These are phyloP conservation scores for Pardalotus punctatus DNA, from an alignment of 2,113 vertebrate species.

Conservation along the genomic window DNA sequence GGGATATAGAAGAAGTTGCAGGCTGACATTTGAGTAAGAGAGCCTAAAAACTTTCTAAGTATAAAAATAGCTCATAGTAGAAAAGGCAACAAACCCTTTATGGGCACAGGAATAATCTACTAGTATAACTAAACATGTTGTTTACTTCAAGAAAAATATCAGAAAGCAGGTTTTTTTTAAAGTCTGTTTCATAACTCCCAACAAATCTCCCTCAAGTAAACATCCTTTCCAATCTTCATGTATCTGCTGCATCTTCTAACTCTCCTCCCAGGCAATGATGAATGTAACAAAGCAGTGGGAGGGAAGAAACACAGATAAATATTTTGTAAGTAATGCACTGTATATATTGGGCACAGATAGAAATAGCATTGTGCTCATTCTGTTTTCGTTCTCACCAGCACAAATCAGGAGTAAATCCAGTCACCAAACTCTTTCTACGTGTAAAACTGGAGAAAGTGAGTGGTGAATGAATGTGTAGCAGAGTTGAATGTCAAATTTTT, in stretches of 20 bases:
- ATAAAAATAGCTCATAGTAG: background rate
- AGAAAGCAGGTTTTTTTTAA: background rate
- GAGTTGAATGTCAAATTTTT: background rate
- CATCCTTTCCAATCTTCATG: background rate
- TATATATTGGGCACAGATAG: background rate
- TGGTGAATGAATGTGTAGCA: background rate
- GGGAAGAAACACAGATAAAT: slow-evolving; percentile 42
- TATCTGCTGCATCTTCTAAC: background rate
- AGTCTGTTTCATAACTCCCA: background rate
- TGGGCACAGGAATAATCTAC: background rate
- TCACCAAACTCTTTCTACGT: background rate
- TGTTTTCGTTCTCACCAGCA: background rate
- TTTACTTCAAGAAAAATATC: slow-evolving; percentile 14
- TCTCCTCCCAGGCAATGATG: background rate
- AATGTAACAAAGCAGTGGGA: slow-evolving; percentile 27
- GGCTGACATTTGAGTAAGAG: background rate
- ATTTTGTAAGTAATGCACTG: slow-evolving; percentile 29
- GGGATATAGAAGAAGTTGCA: background rate
- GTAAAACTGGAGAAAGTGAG: slow-evolving; percentile 38
- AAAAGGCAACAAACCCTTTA: background rate
- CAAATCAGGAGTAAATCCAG: slow-evolving; percentile 4
- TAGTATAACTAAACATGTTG: background rate
- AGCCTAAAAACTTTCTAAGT: background rate
- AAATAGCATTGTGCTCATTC: slow-evolving; percentile 10
- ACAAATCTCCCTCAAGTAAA: slow-evolving; percentile 6